Evolutionary conservation across 2,113 vertebrate genomes (phyloP), one percentile per base, ranked within the genome.

Genomic region (Istiophorus platypterus): DNA sequence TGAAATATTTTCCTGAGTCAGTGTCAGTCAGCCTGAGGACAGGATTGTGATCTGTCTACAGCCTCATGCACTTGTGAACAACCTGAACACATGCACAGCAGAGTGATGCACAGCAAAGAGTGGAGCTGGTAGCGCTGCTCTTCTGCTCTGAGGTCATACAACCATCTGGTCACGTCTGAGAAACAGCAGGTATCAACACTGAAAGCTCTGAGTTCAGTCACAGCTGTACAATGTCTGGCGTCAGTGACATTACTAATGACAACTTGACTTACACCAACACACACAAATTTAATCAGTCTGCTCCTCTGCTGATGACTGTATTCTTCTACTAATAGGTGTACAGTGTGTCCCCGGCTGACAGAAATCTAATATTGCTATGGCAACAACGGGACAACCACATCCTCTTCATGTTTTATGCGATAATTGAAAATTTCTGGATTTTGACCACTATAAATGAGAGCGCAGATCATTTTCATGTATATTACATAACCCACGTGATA

Each of bases 121-220:
- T 18, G 11, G 18, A n/a, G 56, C 8, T 57, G 22, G 29, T 41
- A 13, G 22, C 0, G 26, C 14, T 54, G 27, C 18, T 12, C 22
- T 29, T 64, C 73, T 84, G 82, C 51, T 78, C 42, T 54, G 31
- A 66, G 54, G 78, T 77, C 80, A 85, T 49, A 67, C 58, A 74
- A 72, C 54, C 88, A 87, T 84, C 77, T 91, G 83, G 75, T 85
- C 39, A 75, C 65, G 73, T 64, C 20, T 85, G 72, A 90, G 64
- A 67, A 51, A 42, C 59, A 88, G 61, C 87, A 90, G 87, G 81
- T 31, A 45, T 13, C 8, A 18, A 68, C 82, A 47, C 63, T 62
- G 59, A 59, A 82, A 76, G 72, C 82, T 68, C 15, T 82, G 31
- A 64, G 56, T 59, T 85, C 64, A 62, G n/a, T 56, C 3, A 9